Base-by-base conservation (phyloP, 2,113 vertebrate genomes). In the Bubo scandiacus region DNA sequence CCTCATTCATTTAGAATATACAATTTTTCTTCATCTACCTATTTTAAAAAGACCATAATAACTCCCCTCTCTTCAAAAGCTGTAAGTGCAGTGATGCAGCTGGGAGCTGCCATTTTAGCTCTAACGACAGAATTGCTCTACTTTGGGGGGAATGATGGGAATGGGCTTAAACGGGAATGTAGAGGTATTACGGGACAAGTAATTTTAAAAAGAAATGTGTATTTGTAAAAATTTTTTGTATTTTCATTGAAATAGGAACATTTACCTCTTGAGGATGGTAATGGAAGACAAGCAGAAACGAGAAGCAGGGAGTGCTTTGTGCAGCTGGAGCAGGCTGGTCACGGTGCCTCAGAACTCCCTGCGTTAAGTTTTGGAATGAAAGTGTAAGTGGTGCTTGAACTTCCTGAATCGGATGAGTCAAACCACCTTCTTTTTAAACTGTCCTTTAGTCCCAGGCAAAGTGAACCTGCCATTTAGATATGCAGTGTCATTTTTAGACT, bases 401-500 rank as follows among this genome's bases (percentile, higher is more conserved):
- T 59, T 63, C 79, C 32, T 57, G 72, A 85, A 30, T 11, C 30
- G 17, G 34, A 6, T 3, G 12, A 27, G 25, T 57, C 74, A 62
- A 47, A 22, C 32, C 78, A 43, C 82, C 87, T 30, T 23, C 42
- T 58, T 65, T 49, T 18, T 55, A 45, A 77, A 14, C 61, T 14
- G 6, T 22, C 38, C 84, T 40, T 80, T 86, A 70, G 57, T 80
- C 85, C 59, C 61, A 55, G 75, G 70, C 59, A 15, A 45, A 92
- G 61, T 3, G n/a, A 62, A 63, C 57, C 71, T 70, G 80, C 73
- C 88, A 12, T 75, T n/a, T 78, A 91, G 86, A 70, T 68, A 81
- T 25, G 27, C 72, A 79, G 70, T 43, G 34, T 81, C 87, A 43
- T 82, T 95, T 96, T 94, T 96, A 97, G 70, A 94, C 83, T 95